These are phyloP conservation scores for Noctua janthe DNA, from an alignment of 2,888 invertebrate species.

Conservation along the genomic window DNA sequence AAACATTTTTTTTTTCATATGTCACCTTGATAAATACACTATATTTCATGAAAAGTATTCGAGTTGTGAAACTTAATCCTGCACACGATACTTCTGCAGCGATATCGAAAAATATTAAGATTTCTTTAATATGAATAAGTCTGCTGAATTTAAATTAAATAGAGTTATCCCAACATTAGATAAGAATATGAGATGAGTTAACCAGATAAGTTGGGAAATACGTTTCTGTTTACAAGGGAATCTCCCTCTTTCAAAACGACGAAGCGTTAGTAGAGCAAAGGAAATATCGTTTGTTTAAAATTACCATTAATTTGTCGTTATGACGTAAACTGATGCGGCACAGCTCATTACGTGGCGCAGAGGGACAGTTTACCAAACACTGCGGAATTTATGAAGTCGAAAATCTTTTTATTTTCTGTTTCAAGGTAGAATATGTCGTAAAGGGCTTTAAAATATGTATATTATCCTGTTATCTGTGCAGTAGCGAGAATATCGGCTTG, in stretches of 20 bases:
- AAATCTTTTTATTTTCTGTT: conserved; percentile 28
- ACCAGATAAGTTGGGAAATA: conserved; percentile 27
- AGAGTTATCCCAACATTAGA: conserved; percentile 13
- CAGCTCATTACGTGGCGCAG: conserved; percentile 23
- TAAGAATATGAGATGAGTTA: conserved; percentile 16
- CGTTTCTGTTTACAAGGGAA: conserved; percentile 26
- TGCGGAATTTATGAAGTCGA: conserved; percentile 24
- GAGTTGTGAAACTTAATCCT: not conserved
- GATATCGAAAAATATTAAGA: conserved; percentile 20
- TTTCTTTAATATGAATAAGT: not conserved
- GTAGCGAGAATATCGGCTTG: conserved; percentile 42
- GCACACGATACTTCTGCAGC: conserved; percentile 18
- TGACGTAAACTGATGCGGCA: conserved; percentile 48
- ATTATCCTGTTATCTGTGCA: conserved; percentile 35
- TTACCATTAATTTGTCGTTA: conserved; percentile 47
- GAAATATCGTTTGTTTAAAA: conserved; percentile 47
- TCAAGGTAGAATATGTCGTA: conserved; percentile 31
- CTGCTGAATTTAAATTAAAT: conserved; percentile 9
- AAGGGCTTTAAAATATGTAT: conserved; percentile 22
- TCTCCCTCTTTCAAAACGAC: conserved; percentile 1
- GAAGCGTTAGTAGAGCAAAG: not conserved
- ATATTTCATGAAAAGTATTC: not conserved
- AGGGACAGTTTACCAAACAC: conserved; percentile 26
- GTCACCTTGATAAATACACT: not conserved
- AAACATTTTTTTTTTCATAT: not conserved